Conservation (phyloP, 2,888 invertebrate species). For the Agriotes lineatus region DNA sequence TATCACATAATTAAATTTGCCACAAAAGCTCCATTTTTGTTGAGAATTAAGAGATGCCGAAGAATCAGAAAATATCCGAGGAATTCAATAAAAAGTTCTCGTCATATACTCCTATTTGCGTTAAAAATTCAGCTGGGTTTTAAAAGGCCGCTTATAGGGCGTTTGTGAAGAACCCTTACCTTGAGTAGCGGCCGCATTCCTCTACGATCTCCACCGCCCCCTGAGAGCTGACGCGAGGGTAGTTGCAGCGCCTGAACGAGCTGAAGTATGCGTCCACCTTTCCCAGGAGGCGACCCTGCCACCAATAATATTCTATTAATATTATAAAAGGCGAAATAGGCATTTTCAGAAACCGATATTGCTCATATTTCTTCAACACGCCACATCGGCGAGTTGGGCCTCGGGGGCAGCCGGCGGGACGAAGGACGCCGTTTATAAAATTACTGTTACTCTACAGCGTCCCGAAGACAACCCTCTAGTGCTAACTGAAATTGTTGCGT, state of each 20-base stretch:
- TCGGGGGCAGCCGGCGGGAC: too few relatives aligned
- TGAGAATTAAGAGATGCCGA: background rate
- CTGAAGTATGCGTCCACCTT: conserved; percentile 74
- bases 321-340: conserved; percentile 37
- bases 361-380: conserved; percentile 15
- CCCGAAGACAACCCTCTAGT: background rate
- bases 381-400: background rate
- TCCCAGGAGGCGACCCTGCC: conserved; percentile 70
- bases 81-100: conserved; percentile 9
- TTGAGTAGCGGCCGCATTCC: conserved; percentile 76
- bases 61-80: background rate
- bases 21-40: background rate
- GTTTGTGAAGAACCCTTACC: conserved; percentile 60
- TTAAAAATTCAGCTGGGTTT: conserved; percentile 21
- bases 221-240: conserved; percentile 69
- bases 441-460: too few relatives aligned
- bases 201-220: conserved; percentile 70
- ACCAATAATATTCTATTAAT: conserved; percentile 46
- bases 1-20: too few relatives aligned
- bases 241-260: conserved; percentile 77
- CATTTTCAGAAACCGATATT: conserved; percentile 31
- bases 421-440: too few relatives aligned
- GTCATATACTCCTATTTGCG: background rate
- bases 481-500: background rate
- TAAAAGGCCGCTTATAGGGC: conserved; percentile 27